These are phyloP conservation scores for Catalaphyllia jardinei DNA, from an alignment of 64 coral and sea anemone species.

Conservation along the genomic window DNA sequence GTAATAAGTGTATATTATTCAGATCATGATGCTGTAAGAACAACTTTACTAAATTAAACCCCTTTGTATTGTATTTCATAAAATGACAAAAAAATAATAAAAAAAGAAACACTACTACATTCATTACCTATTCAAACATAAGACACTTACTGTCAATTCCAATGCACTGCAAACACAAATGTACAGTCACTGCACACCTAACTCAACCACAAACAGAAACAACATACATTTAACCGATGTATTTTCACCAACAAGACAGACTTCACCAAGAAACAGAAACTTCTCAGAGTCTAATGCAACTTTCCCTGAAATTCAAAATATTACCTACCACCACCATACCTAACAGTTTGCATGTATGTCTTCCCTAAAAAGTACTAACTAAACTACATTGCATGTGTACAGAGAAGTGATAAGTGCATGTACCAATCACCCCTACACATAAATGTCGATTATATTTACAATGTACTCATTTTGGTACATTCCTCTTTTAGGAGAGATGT, in stretches of 20 bases:
- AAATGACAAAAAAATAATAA: no score
- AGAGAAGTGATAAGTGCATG: slow-evolving; percentile 15
- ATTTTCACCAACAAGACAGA: no score
- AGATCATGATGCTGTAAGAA: no score
- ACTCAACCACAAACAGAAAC: slow-evolving; percentile 18
- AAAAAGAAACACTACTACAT: no score
- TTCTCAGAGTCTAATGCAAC: slow-evolving; percentile 4
- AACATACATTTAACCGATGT: no score
- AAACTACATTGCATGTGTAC: background rate
- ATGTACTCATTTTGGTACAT: slow-evolving; percentile 14
- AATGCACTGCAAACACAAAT: background rate
- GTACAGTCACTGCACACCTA: background rate
- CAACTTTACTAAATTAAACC: no score
- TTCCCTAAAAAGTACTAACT: slow-evolving; percentile 1
- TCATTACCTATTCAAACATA: background rate
- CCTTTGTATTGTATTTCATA: background rate
- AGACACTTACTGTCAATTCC: slow-evolving; percentile 4
- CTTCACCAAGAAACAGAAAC: slow-evolving; percentile 4
- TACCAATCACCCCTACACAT: background rate
- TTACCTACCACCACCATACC: slow-evolving; percentile 16
- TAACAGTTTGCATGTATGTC: background rate
- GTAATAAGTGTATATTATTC: no score
- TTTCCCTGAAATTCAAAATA: slow-evolving; percentile 26
- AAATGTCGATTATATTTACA: slow-evolving; percentile 17
- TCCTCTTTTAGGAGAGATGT: slow-evolving; percentile 15